Base-by-base conservation (phyloP, 1,140 invertebrate species). In the Nasonia giraulti region DNA sequence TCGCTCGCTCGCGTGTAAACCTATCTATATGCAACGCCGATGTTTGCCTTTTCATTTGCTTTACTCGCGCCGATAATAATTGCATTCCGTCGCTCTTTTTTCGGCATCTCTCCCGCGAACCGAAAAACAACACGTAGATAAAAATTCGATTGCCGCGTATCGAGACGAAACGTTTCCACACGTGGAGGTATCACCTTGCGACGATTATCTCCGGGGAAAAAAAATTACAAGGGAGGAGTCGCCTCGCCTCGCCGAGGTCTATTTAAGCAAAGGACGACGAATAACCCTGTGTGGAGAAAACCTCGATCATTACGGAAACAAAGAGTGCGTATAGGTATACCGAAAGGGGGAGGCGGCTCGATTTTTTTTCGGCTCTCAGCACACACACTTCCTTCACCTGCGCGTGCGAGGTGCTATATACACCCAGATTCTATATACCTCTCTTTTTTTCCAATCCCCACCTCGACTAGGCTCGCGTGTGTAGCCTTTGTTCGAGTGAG, bases 401-500 rank as follows among this genome's bases (percentile, higher is more conserved):
- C 62, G n/a, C 14, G 2, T 44, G 68, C 33, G 3, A 37, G 33
- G 33, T 37, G 23, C 6, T 14, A 17, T n/a, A 68, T 71, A 27
- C 68, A 3, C 27, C 23, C n/a, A 62, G 55, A 20, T 62, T 62
- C 55, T n/a, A 62, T 62, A n/a, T 3, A 17, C 17, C 20, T n/a
- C 17, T 20, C 6, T 62, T 62, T 62, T 62, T 33, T 71, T 71
- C 27, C 68, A 12, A 27, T 82, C 80, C 69, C 8, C 80, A 40
- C 47, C 55, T 47, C 55, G 31, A 14, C 44, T 2, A 62, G 55
- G 55, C 20, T 7, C 5, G 4, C 12, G 27, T 27, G 27, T 50
- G 55, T 47, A 74, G 69, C 69, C 82, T 78, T 83, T 83, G 82
- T 83, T 78, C 82, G 23, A 68, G 33, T 47, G 55, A 68, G 50